Conservation (phyloP, 2,113 vertebrate species). For the Pontoporia blainvillei region DNA sequence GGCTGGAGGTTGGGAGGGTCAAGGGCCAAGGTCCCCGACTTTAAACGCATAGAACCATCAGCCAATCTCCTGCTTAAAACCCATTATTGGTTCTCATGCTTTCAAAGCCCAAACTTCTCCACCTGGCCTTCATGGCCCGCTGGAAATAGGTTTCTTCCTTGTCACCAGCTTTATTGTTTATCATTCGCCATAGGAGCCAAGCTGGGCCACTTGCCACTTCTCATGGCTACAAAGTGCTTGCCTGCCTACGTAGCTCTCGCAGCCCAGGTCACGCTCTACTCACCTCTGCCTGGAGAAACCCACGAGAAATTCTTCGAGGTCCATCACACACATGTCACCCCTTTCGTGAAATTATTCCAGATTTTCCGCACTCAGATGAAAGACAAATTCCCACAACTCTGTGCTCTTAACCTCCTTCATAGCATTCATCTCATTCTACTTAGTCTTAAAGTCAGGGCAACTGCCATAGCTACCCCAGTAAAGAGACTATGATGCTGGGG, state of each 20-base stretch:
- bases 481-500: not conserved
- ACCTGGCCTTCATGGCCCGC: not conserved
- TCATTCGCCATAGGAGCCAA: not conserved
- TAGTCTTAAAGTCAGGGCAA: not conserved
- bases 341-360: not conserved
- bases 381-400: not conserved
- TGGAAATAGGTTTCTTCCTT: not conserved
- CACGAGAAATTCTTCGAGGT: not conserved
- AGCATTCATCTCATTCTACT: not conserved
- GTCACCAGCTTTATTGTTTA: not conserved
- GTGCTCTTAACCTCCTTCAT: not conserved
- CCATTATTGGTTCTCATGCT: not conserved
- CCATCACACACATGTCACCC: not conserved
- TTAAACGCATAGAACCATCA: not conserved
- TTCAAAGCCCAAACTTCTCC: conserved; percentile 20
- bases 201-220: not conserved
- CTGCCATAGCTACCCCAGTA: not conserved
- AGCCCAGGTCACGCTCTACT: not conserved
- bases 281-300: not conserved
- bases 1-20: not conserved
- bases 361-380: not conserved
- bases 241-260: not conserved
- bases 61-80: not conserved
- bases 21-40: conserved; percentile 9
- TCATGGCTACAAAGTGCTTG: not conserved